Base-by-base conservation (phyloP, 2,888 invertebrate species). In the Drosophila niveifrons region DNA sequence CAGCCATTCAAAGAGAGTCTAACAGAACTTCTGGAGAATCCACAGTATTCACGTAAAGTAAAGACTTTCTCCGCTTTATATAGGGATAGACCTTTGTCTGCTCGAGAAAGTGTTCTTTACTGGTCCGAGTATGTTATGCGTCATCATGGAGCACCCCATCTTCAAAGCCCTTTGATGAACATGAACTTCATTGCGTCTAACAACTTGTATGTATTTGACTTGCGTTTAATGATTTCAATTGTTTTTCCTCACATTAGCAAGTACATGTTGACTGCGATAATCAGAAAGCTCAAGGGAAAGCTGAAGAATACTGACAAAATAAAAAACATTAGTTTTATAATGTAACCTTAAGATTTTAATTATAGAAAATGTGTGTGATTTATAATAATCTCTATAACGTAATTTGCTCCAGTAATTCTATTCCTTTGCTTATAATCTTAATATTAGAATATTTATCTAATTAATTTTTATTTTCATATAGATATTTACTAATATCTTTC, bases 81-180 rank as follows among this genome's bases (percentile, higher is more conserved):
- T 72, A 93, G 92, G 62, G 94, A 94, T 82, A 93, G 94, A 31
- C 94, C 94, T 0, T 78, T 93, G 89, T 91, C 86, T 23, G 92
- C 94, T 0, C 83, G 93, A 15, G 92, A 94, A 59, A 93, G 93
- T 0, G 93, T 94, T 0, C 91, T 93, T 66, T 94, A 90, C 81
- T 94, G 94, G 94, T 91, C 93, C 6, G 94, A 94, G 66, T 94
- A 94, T 78, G 93, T 94, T 0, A 90, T 94, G 6, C 92, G 94
- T 13, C 90, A 94, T 84, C 93, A 93, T 61, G 94, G 94, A 23
- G 94, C 94, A 0, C 80, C 90, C 0, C 93, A 92, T 62, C 91
- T 94, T 79, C 94, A 93, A 72, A 94, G 93, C 86, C 93, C 94
- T 2, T 91, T 93, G 1, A 70, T 92, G 11, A 89, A 93, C 31